These are phyloP conservation scores for Epinephelus cyanopodus DNA, from an alignment of 2,113 vertebrate genomes.

Conservation along the genomic window DNA sequence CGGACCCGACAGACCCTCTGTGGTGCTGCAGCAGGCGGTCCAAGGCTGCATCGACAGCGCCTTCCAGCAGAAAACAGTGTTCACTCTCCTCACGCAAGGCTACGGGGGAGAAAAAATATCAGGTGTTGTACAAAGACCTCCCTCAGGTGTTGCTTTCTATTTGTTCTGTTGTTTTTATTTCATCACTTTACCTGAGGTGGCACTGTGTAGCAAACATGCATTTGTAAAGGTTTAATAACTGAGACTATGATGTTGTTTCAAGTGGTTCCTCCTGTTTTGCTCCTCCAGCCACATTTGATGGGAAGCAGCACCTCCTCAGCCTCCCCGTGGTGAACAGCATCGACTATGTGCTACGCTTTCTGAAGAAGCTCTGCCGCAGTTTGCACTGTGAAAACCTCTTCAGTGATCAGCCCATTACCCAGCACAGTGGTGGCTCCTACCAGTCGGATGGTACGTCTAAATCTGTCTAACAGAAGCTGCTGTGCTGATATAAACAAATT, in stretches of 20 bases:
- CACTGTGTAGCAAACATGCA: conserved; percentile 3
- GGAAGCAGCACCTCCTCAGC: conserved; percentile 94
- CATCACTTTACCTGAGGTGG: conserved; percentile 18
- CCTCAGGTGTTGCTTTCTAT: conserved; percentile 66
- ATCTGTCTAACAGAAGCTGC: neutral
- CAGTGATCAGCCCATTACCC: conserved; percentile 93
- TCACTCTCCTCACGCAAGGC: conserved; percentile 95
- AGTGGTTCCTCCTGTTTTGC: conserved; percentile 45
- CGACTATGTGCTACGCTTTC: conserved; percentile 94
- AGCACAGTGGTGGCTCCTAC: conserved; percentile 72
- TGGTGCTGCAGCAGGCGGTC: conserved; percentile 94
- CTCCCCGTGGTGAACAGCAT: conserved; percentile 95
- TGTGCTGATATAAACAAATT: neutral
- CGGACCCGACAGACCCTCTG: conserved; percentile 90
- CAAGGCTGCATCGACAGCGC: conserved; percentile 98
- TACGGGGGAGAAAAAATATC: conserved; percentile 95
- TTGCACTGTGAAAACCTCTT: conserved; percentile 96
- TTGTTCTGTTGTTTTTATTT: conserved; percentile 39
- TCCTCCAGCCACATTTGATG: conserved; percentile 92
- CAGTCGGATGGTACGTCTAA: conserved; percentile 78
- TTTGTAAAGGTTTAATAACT: conserved; percentile 4
- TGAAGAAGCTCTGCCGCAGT: conserved; percentile 95
- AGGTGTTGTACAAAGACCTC: conserved; percentile 85
- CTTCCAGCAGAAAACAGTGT: conserved; percentile 94
- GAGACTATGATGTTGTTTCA: conserved; percentile 32